These are phyloP conservation scores for Chelmon rostratus DNA, from an alignment of 2,797 vertebrate genomes.

Conservation along the genomic window DNA sequence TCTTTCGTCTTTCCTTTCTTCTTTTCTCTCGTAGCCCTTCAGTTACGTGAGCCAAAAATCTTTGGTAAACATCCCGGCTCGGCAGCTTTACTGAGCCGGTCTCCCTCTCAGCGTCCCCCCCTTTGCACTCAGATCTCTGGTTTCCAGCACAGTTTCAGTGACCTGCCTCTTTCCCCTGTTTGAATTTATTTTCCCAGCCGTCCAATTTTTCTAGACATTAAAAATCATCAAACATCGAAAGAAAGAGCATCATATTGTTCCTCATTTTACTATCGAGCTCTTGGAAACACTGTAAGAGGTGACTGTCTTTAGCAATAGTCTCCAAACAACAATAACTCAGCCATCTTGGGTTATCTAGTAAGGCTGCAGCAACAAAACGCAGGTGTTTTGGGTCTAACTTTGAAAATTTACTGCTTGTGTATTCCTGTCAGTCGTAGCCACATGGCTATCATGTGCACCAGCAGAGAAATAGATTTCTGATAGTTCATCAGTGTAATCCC, in stretches of 20 bases:
- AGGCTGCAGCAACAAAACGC: constrained; percentile 10
- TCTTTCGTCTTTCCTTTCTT: constrained; percentile 79
- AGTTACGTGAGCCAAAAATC: constrained; percentile 82
- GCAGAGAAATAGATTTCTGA: constrained; percentile 28
- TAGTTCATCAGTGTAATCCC: constrained; percentile 25
- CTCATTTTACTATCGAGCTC: not conserved
- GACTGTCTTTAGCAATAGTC: not conserved
- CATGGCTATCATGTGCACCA: constrained; percentile 39
- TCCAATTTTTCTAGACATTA: constrained; percentile 11
- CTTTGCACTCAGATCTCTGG: constrained; percentile 60
- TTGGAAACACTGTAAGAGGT: not conserved
- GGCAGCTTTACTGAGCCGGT: constrained; percentile 77
- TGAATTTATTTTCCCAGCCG: constrained; percentile 21
- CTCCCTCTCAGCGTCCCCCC: constrained; percentile 51
- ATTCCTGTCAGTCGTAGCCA: constrained; percentile 31
- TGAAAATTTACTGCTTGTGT: constrained; percentile 26
- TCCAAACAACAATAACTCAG: constrained; percentile 2
- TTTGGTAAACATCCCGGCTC: constrained; percentile 84
- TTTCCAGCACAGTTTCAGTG: constrained; percentile 64
- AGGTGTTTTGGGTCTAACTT: constrained; percentile 55
- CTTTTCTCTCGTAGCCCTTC: constrained; percentile 77
- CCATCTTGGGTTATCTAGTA: not conserved
- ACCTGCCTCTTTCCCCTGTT: constrained; percentile 41
- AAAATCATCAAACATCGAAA: not conserved
- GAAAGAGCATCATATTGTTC: not conserved